A percentile compares a stretch with the other conserved stretches of the same genome.
phyloP scores from a whole-genome alignment of 2,888 invertebrate genomes.

The Cosmia trapezina region DNA sequence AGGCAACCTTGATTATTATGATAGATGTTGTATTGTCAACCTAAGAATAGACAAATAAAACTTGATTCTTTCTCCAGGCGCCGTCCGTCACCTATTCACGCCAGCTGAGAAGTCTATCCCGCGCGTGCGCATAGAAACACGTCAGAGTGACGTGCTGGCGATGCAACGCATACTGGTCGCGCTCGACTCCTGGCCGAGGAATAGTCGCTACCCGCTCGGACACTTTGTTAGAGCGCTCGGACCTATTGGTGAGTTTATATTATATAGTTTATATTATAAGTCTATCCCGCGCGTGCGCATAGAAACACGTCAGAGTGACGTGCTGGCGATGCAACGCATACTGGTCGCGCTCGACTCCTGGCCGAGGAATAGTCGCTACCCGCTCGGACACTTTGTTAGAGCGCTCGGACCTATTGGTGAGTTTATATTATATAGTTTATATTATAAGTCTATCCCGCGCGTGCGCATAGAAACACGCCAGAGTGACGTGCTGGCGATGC shows the following conservation, averaged over 20 bases:
- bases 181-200: constrained; percentile 98
- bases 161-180: constrained; percentile 98
- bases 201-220: constrained; percentile 97
- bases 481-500: constrained; percentile 94
- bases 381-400: constrained; percentile 98
- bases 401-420: constrained; percentile 95
- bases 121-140: constrained; percentile 98
- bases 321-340: constrained; percentile 95
- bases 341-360: constrained; percentile 99
- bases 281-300: constrained; percentile 98
- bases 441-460: constrained; percentile 97
- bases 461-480: constrained; percentile 99
- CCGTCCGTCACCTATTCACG: constrained; percentile 96
- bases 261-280: no score
- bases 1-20: no score
- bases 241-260: constrained; percentile 89
- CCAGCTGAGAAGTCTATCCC: constrained; percentile 98
- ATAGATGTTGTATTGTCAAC: no score
- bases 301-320: constrained; percentile 97
- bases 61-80: constrained; percentile 75
- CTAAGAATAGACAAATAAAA: no score
- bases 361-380: constrained; percentile 98
- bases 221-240: constrained; percentile 99
- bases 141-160: constrained; percentile 95
- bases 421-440: constrained; percentile 36